Evolutionary conservation across 2,113 vertebrate genomes (phyloP).

Genomic region (Albula glossodonta): DNA sequence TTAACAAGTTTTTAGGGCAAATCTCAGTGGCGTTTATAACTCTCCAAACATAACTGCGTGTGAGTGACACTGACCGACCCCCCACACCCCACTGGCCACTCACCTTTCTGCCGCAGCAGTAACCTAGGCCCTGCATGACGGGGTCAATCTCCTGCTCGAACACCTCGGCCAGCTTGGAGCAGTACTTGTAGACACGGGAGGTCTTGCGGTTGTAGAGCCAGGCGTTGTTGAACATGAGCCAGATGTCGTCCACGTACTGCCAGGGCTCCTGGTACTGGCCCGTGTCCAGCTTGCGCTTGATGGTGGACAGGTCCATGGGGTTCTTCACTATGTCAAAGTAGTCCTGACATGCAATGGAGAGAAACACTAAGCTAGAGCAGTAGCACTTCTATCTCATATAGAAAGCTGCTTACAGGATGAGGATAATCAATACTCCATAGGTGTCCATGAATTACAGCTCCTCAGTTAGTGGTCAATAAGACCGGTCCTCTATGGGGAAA

Average conservation of each 20-base stretch:
- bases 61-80: too few relatives aligned
- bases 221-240: conserved; percentile 98
- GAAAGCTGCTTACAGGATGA: too few relatives aligned
- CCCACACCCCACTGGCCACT: not conserved
- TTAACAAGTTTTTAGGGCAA: too few relatives aligned
- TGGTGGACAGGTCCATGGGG: conserved; percentile 96
- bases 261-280: conserved; percentile 98
- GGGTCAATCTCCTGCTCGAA: conserved; percentile 98
- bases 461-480: too few relatives aligned
- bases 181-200: conserved; percentile 96
- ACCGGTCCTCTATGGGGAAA: too few relatives aligned
- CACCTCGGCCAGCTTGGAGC: conserved; percentile 96
- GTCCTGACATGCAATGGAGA: conserved; percentile 69
- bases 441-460: too few relatives aligned
- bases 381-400: too few relatives aligned
- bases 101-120: conserved; percentile 97
- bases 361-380: not conserved
- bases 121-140: conserved; percentile 94
- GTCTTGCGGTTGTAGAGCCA: conserved; percentile 99
- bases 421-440: too few relatives aligned
- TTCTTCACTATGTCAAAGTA: conserved; percentile 98
- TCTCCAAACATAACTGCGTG: too few relatives aligned
- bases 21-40: too few relatives aligned
- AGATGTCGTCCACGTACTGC: conserved; percentile 97
- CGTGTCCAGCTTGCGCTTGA: conserved; percentile 96